Percentiles rank a stretch among this genome's conserved stretches.
These are phyloP conservation scores for Crotalus adamanteus DNA, from an alignment of 2,797 vertebrate genomes.

Conservation along the genomic window DNA sequence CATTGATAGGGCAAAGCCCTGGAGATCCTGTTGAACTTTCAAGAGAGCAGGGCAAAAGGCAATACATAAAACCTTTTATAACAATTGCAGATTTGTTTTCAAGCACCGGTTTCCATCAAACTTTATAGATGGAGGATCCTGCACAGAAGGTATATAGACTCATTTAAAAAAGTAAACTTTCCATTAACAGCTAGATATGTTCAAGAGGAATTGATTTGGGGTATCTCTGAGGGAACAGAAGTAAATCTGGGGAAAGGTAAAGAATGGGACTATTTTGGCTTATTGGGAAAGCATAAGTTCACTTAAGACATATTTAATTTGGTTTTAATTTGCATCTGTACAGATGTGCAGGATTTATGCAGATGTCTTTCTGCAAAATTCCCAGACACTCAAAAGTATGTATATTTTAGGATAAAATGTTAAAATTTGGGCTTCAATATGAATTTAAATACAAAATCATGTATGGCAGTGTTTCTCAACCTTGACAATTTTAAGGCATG, in stretches of 20 bases:
- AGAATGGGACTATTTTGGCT: too few relatives aligned
- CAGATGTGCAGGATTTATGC: neutral
- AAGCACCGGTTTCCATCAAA: neutral
- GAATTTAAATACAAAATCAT: neutral
- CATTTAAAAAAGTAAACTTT: neutral
- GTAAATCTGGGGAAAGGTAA: too few relatives aligned
- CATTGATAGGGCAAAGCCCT: neutral
- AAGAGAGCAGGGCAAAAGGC: neutral
- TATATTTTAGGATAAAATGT: neutral
- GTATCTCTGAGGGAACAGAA: too few relatives aligned
- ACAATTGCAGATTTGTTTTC: neutral
- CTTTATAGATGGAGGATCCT: neutral
- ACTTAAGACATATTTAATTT: too few relatives aligned
- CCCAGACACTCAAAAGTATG: neutral
- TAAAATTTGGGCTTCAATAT: neutral
- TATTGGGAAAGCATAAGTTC: too few relatives aligned
- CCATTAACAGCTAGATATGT: neutral
- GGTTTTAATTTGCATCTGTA: neutral
- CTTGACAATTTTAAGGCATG: too few relatives aligned
- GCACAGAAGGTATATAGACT: neutral
- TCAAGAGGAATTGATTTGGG: too few relatives aligned
- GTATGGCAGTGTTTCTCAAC: neutral
- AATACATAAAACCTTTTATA: neutral
- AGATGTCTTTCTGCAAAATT: neutral
- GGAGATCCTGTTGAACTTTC: neutral